Evolutionary conservation across 92 coral and sea anemone species (phyloP).

Genomic region (Hydrozoanthus gracilis): DNA sequence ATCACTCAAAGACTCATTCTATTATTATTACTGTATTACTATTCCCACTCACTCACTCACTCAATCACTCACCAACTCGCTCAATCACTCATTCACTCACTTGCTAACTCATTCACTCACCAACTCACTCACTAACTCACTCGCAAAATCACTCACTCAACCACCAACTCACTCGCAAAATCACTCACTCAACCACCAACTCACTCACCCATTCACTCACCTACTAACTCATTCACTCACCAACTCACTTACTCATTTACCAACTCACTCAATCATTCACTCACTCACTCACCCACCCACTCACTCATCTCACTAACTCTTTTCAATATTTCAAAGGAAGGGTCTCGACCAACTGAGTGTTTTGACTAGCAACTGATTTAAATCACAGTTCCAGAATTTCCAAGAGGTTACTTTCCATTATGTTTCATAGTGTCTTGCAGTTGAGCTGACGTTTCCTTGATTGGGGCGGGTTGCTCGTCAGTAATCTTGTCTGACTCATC

Average conservation of each 20-base stretch:
- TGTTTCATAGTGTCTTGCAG: neutral
- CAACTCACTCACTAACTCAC: neutral
- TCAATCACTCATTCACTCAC: too few species aligned
- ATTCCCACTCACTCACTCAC: neutral
- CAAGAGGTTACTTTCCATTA: slow-evolving; percentile 1
- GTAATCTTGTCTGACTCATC: slow-evolving; percentile 10
- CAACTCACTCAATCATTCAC: neutral
- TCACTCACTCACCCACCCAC: neutral
- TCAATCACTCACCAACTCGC: neutral
- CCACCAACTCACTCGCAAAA: neutral
- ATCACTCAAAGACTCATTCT: too few species aligned
- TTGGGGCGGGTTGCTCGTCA: neutral
- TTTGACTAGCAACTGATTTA: too few species aligned
- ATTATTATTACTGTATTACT: too few species aligned
- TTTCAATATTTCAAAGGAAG: too few species aligned
- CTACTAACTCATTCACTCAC: too few species aligned
- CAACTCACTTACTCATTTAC: neutral
- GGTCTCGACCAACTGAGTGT: too few species aligned
- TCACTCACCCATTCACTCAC: too few species aligned
- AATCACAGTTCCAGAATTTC: too few species aligned
- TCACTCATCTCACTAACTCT: neutral
- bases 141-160: neutral
- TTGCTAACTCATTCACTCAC: neutral
- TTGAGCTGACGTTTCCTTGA: slow-evolving; percentile 19
- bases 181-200: neutral